Conservation (phyloP, 2,797 vertebrate genomes). For the Garrulus glandarius region DNA sequence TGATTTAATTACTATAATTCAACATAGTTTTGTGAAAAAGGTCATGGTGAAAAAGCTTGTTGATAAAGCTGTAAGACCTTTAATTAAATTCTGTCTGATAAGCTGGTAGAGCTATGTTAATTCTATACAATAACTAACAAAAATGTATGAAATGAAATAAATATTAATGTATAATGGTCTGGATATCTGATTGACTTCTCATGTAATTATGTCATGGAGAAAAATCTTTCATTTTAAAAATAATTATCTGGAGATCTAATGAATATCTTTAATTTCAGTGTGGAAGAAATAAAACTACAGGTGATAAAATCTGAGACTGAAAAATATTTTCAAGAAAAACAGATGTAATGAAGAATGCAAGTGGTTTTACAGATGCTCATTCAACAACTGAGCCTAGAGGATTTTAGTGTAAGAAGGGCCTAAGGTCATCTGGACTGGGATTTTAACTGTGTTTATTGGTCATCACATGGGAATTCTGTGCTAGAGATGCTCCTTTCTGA, state of each 20-base stretch:
- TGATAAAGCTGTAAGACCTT: background rate
- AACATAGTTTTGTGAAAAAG: background rate
- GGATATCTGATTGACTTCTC: background rate
- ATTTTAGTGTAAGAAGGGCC: background rate
- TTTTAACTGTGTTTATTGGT: background rate
- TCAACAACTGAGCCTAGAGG: background rate
- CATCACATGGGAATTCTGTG: background rate
- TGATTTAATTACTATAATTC: conserved; percentile 14
- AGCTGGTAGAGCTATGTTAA: background rate
- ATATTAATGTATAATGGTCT: background rate
- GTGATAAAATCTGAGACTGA: background rate
- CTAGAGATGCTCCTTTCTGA: background rate
- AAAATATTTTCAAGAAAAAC: background rate
- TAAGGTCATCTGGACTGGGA: background rate
- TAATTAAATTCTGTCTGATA: conserved; percentile 14
- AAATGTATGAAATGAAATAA: background rate
- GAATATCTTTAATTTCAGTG: background rate
- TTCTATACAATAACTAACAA: background rate
- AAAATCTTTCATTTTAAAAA: background rate
- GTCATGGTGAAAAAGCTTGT: background rate
- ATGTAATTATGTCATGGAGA: background rate
- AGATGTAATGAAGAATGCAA: background rate
- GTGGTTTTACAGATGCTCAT: background rate
- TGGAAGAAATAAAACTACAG: background rate
- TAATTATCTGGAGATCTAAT: background rate